phyloP scores from a whole-genome alignment of 1,140 invertebrate genomes.

The Bombus soroeensis region DNA sequence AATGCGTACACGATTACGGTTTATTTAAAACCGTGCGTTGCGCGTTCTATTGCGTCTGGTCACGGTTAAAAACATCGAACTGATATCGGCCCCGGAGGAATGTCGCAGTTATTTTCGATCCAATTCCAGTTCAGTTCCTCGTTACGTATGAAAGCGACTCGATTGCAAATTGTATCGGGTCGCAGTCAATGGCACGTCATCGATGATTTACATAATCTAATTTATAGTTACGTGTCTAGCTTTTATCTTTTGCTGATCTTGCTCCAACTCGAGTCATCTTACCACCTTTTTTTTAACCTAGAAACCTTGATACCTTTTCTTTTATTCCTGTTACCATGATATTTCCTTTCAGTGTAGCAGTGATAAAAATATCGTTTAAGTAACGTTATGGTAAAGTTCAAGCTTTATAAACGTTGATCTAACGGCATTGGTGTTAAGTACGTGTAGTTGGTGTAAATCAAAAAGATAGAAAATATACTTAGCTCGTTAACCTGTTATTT shows the following conservation, averaged over 20 bases:
- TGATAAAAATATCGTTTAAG: neutral
- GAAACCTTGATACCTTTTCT: neutral
- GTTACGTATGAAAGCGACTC: slow-evolving; percentile 38
- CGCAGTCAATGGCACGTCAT: slow-evolving; percentile 50
- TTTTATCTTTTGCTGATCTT: slow-evolving; percentile 22
- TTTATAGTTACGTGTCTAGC: slow-evolving; percentile 1
- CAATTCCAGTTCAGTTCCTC: slow-evolving; percentile 45
- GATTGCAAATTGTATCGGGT: slow-evolving; percentile 48
- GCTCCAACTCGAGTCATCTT: neutral
- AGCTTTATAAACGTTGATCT: neutral
- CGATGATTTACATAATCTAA: slow-evolving; percentile 47
- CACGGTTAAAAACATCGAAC: slow-evolving; percentile 50
- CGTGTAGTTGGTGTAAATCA: neutral
- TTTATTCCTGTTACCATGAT: neutral
- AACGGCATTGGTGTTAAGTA: neutral
- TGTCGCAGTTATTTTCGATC: slow-evolving; percentile 52
- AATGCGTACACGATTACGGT: slow-evolving; percentile 31
- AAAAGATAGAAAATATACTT: neutral
- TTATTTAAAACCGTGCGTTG: slow-evolving; percentile 41
- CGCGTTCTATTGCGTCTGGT: slow-evolving; percentile 31
- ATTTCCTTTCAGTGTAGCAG: neutral
- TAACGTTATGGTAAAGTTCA: neutral
- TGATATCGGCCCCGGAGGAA: slow-evolving; percentile 33
- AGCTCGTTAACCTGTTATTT: neutral
- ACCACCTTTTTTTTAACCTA: neutral